These are phyloP conservation scores for Chaunax sp. DNA, from an alignment of 2,797 vertebrate genomes.

Conservation along the genomic window DNA sequence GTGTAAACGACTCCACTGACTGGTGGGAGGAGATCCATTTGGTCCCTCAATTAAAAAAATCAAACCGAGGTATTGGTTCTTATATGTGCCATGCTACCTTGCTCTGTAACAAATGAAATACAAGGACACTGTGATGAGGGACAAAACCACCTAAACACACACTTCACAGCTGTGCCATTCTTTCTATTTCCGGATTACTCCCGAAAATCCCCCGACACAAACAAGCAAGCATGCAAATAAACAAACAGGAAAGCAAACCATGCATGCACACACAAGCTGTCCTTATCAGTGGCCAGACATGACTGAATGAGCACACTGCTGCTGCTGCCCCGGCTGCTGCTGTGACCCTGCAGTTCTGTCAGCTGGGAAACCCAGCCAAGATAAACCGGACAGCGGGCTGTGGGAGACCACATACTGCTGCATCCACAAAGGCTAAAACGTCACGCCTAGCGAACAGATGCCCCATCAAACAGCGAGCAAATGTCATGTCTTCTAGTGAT, in stretches of 20 bases:
- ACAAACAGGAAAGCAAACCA: conserved; percentile 43
- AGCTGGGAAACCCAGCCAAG: conserved; percentile 58
- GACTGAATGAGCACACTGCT: conserved; percentile 31
- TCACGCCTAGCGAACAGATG: conserved; percentile 53
- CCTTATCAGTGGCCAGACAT: conserved; percentile 65
- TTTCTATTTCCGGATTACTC: conserved; percentile 38
- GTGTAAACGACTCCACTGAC: conserved; percentile 26
- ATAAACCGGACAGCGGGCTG: conserved; percentile 50
- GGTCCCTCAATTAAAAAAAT: conserved; percentile 43
- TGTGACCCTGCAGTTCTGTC: conserved; percentile 43
- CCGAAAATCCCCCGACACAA: conserved; percentile 46
- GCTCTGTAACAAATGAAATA: conserved; percentile 47
- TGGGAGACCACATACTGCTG: conserved; percentile 39
- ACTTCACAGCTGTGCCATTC: conserved; percentile 37
- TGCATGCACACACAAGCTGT: conserved; percentile 56
- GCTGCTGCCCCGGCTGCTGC: not conserved
- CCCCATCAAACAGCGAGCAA: conserved; percentile 52
- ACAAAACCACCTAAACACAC: conserved; percentile 34
- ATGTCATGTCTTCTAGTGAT: conserved; percentile 59
- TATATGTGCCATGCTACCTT: conserved; percentile 26
- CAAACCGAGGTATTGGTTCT: conserved; percentile 30
- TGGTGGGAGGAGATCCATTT: conserved; percentile 41
- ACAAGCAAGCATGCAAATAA: conserved; percentile 51
- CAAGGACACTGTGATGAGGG: conserved; percentile 43
- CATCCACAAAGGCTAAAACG: conserved; percentile 55